Percentiles rank a stretch among this genome's conserved stretches.
Evolutionary conservation across 2,888 invertebrate species (phyloP).

Genomic region (Ferdinandea cuprea): DNA sequence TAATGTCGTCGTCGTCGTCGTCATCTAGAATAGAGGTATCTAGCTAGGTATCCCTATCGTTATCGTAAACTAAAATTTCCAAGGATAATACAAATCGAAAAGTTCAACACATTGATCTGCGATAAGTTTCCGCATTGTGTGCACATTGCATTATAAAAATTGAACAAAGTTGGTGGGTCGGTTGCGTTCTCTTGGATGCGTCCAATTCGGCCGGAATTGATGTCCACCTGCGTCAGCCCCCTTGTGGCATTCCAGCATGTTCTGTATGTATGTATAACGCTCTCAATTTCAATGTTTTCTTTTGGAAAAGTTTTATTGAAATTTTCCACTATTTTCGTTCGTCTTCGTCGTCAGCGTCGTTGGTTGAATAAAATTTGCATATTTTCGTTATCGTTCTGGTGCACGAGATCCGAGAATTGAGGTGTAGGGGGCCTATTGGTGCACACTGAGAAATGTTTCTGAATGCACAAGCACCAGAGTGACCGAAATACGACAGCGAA

Average conservation of each 20-base stretch:
- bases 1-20: constrained; percentile 13
- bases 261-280: constrained; percentile 44
- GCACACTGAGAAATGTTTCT: constrained; percentile 57
- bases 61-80: constrained; percentile 42
- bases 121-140: constrained; percentile 72
- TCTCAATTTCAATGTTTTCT: constrained; percentile 66
- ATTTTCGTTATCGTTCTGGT: constrained; percentile 57
- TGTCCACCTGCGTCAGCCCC: neutral
- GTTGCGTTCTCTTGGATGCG: constrained; percentile 11
- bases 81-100: constrained; percentile 71
- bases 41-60: neutral
- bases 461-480: constrained; percentile 16
- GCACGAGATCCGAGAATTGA: neutral
- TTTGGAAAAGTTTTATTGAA: constrained; percentile 63
- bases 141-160: constrained; percentile 65
- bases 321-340: constrained; percentile 25
- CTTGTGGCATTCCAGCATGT: constrained; percentile 1
- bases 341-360: constrained; percentile 3
- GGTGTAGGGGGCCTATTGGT: constrained; percentile 39
- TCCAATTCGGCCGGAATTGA: constrained; percentile 56
- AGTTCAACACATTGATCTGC: constrained; percentile 73
- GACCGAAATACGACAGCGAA: constrained; percentile 33
- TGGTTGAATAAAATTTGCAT: constrained; percentile 68
- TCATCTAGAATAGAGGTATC: constrained; percentile 14
- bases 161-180: constrained; percentile 22